Base-by-base conservation (phyloP, 2,888 invertebrate genomes). In the Erpobdella octoculata region DNA sequence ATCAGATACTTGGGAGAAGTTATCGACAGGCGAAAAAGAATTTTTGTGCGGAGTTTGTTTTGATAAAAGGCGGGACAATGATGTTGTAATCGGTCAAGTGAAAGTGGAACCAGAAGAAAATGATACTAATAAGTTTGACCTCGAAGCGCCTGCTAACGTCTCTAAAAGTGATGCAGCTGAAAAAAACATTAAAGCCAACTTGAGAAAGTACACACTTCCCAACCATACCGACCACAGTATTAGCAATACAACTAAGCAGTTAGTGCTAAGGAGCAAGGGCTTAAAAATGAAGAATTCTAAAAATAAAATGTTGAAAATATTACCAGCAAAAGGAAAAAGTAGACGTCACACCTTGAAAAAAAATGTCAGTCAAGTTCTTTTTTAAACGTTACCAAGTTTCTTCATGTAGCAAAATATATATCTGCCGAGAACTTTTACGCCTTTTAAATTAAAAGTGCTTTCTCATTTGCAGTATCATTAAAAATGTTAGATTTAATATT, bases 251-350 rank as follows among this genome's bases (percentile, higher is more conserved):
- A 2, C 33, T 37, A 65, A 65, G 25, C 25, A 5, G 8, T 21
- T 65, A 25, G 36, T 65, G 36, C 21, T 36, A 25, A n/a, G 21
- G 25, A 65, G 37, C 36, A 37, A 37, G 65, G 36, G 18, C 21
- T 35, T 33, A 12, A 65, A 65, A 36, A 36, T 33, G 33, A 37
- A 65, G 36, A 36, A 36, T 33, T 25, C 21, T 9, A 33, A 37
- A 15, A 65, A 36, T 21, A 65, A 37, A 18, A 38, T 65, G 65
- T 25, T 65, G 3, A 31, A 36, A 25, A 65, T 35, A 35, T 6
- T 36, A 9, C 37, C 65, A 21, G 25, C 65, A 8, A 65, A 65
- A 36, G 65, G 65, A 6, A 65, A 65, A 36, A 65, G 65, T 12
- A 65, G 65, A 33, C 2, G 65, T 18, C 65, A 65, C 25, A 37